A percentile compares a stretch with the other conserved stretches of the same genome.
phyloP scores from a whole-genome alignment of 2,113 vertebrate species.

The Calypte anna region DNA sequence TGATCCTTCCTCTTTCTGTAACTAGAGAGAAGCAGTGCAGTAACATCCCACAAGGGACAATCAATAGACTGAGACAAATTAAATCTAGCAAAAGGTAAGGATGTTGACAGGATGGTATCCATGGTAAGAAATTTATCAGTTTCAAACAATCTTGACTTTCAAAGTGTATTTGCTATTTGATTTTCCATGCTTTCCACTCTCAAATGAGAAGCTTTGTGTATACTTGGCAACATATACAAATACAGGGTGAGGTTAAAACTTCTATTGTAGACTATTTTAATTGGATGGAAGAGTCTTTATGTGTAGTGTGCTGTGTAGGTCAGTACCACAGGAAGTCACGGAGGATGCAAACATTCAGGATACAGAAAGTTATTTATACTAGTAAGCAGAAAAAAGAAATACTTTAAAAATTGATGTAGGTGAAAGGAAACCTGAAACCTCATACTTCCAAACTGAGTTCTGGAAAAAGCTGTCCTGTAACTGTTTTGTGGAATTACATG shows the following conservation, averaged over 20 bases:
- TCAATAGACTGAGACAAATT: conserved; percentile 25
- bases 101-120: neutral
- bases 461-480: neutral
- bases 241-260: neutral
- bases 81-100: neutral
- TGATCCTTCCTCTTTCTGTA: neutral
- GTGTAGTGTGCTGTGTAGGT: neutral
- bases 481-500: neutral
- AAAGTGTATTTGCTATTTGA: neutral
- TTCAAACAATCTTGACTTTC: neutral
- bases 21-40: fast-evolving
- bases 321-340: neutral
- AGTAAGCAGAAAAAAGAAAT: neutral
- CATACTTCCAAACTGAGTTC: neutral
- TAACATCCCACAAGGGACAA: neutral
- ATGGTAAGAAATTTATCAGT: neutral
- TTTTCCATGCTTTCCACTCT: neutral
- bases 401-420: neutral
- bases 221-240: neutral
- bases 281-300: neutral
- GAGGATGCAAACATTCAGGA: neutral
- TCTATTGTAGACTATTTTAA: neutral
- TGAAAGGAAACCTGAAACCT: neutral
- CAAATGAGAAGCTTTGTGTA: neutral
- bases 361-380: neutral